A percentile compares a stretch with the other conserved stretches of the same genome.
phyloP scores from a whole-genome alignment of 2,888 invertebrate species.

The Lasiommata megera region DNA sequence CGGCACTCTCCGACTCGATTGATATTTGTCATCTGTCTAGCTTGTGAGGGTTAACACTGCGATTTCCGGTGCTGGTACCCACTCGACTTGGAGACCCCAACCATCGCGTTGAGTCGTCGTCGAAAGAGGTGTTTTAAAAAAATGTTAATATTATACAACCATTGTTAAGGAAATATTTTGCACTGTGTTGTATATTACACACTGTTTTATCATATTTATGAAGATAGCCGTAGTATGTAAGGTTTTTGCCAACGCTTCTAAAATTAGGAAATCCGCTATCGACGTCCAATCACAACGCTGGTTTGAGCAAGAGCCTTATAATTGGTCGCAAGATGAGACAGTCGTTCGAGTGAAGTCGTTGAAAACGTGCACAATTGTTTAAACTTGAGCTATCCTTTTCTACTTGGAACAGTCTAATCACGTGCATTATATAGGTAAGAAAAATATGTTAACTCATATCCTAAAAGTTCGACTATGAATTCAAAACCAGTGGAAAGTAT shows the following conservation, averaged over 20 bases:
- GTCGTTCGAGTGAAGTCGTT: not conserved
- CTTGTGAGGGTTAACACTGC: no score
- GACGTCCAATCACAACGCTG: no score
- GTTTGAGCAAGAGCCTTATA: not conserved
- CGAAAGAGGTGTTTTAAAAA: no score
- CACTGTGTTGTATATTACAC: not conserved
- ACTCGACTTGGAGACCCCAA: no score
- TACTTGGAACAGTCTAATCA: not conserved
- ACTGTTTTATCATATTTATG: not conserved
- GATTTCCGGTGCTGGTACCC: no score
- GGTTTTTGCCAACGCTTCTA: not conserved
- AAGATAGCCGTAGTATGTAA: not conserved
- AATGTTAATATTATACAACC: no score
- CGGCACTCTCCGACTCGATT: no score
- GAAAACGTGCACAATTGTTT: not conserved
- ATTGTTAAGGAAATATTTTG: not conserved
- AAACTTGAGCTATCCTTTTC: constrained; percentile 1
- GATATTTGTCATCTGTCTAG: no score
- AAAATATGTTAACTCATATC: not conserved
- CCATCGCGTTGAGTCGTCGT: no score
- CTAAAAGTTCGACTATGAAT: no score
- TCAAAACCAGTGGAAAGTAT: no score
- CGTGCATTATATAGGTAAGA: not conserved
- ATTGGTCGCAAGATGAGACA: not conserved
- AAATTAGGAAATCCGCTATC: not conserved